A percentile compares a stretch with the other conserved stretches of the same genome.
Conservation (phyloP, 2,113 vertebrate genomes). For the Apeltes quadracus region DNA sequence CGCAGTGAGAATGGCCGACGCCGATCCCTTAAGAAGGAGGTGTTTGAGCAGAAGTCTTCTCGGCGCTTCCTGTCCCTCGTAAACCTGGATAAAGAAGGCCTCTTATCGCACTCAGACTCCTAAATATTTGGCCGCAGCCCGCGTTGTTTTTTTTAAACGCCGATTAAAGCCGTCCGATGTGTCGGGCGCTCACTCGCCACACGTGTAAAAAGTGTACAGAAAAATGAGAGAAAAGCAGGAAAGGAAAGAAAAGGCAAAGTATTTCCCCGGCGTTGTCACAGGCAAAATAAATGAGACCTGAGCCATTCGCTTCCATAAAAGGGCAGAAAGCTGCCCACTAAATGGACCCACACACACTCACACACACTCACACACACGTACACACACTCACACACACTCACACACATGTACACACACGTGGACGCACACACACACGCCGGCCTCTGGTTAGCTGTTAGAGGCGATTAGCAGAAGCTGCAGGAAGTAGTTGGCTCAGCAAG, state of each 20-base stretch:
- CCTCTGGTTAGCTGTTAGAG: constrained; percentile 14
- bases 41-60: neutral
- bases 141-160: constrained; percentile 23
- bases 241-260: constrained; percentile 51
- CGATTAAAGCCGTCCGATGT: constrained; percentile 9
- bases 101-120: constrained; percentile 16
- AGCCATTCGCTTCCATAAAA: constrained; percentile 77
- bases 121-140: constrained; percentile 8
- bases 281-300: constrained; percentile 67
- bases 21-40: neutral
- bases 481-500: constrained; percentile 35
- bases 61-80: constrained; percentile 5
- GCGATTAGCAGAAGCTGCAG: constrained; percentile 17
- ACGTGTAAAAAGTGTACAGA: neutral
- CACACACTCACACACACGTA: neutral
- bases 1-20: neutral
- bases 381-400: neutral
- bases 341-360: neutral
- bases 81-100: constrained; percentile 19
- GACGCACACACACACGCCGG: neutral
- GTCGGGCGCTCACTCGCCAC: constrained; percentile 19
- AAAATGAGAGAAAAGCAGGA: neutral
- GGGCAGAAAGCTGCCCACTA: constrained; percentile 65
- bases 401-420: neutral
- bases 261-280: constrained; percentile 64